Evolutionary conservation across 2,888 invertebrate species (phyloP), one percentile per base, ranked within the genome.

Genomic region (Drosophila atroscutellata): DNA sequence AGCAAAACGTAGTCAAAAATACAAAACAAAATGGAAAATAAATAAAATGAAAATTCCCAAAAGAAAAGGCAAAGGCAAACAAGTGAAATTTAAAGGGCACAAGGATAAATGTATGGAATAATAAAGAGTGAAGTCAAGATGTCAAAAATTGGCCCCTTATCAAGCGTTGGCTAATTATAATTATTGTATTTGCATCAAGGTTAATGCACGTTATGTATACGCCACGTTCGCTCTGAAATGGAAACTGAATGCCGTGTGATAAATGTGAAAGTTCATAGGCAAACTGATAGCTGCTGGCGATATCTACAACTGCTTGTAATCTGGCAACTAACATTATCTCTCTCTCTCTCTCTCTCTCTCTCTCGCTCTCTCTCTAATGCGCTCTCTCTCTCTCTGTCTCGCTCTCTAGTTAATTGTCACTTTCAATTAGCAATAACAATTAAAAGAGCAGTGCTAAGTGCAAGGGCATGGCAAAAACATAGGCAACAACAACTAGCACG

Each of bases 231-330:
- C 75, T 11, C 54, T 32, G 60, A 50, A 32, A 26, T 49, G n/a
- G 11, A 18, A 36, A 50, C 3, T 24, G 15, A 60, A 42, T 34
- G n/a, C 37, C 36, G 42, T 70, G 50, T 51, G 30, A 77, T 77
- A 85, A 85, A 85, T 85, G 89, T 80, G 72, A 85, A 78, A 85
- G 89, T 89, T 85, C 84, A 84, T 45, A 57, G 9, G 15, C 55
- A 52, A 60, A 60, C 34, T 15, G 50, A 26, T 39, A 50, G 47
- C 57, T 36, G 50, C 4, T 49, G 24, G 60, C 34, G 26, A 51
- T 57, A 24, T 5, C 34, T 24, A 49, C 32, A 34, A 26, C 11
- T 42, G 42, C 20, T 37, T 39, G n/a, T 50, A 50, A 64, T 58
- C 42, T 11, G 13, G 1, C 11, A 15, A 42, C 26, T 32, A 28